Evolutionary conservation across 2,888 invertebrate genomes (phyloP).

Genomic region (Euspilapteryx auroguttella): DNA sequence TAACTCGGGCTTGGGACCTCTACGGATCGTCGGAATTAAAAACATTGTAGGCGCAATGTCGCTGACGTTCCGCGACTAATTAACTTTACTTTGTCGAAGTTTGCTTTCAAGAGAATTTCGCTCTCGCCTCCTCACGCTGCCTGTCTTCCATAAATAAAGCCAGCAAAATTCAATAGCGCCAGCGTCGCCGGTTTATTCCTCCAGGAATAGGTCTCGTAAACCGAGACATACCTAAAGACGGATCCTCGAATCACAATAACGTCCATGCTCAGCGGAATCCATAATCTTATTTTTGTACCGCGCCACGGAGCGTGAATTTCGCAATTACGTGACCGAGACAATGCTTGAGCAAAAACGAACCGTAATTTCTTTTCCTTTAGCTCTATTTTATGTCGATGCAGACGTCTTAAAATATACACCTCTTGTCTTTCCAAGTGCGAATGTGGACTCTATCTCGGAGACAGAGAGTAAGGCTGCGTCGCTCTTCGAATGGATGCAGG

Average conservation of each 20-base stretch:
- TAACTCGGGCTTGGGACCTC: too few relatives aligned
- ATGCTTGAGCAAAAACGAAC: slow-evolving; percentile 21
- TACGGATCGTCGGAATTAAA: too few relatives aligned
- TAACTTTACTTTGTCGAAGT: too few relatives aligned
- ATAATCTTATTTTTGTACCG: slow-evolving; percentile 63
- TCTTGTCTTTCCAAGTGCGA: slow-evolving; percentile 54
- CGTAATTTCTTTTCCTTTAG: slow-evolving; percentile 23
- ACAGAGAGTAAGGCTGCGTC: slow-evolving; percentile 22
- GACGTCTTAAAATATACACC: slow-evolving; percentile 53
- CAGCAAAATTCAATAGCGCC: too few relatives aligned
- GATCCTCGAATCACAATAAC: slow-evolving; percentile 62
- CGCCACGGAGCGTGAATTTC: slow-evolving; percentile 59
- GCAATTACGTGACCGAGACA: slow-evolving; percentile 42
- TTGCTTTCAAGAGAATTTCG: too few relatives aligned
- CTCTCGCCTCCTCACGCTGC: too few relatives aligned
- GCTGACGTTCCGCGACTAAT: too few relatives aligned
- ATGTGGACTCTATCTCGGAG: slow-evolving; percentile 54
- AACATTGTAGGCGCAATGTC: too few relatives aligned
- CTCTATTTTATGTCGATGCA: slow-evolving; percentile 20
- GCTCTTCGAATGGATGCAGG: slow-evolving; percentile 14
- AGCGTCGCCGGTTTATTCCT: slow-evolving; percentile 39
- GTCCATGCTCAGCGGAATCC: slow-evolving; percentile 57
- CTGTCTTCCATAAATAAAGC: too few relatives aligned
- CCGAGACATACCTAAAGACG: slow-evolving; percentile 56
- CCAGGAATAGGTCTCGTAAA: slow-evolving; percentile 58